These are phyloP conservation scores for Beroe ovata DNA, from an alignment of 37 sponge, comb jelly and placozoan genomes.

Conservation along the genomic window DNA sequence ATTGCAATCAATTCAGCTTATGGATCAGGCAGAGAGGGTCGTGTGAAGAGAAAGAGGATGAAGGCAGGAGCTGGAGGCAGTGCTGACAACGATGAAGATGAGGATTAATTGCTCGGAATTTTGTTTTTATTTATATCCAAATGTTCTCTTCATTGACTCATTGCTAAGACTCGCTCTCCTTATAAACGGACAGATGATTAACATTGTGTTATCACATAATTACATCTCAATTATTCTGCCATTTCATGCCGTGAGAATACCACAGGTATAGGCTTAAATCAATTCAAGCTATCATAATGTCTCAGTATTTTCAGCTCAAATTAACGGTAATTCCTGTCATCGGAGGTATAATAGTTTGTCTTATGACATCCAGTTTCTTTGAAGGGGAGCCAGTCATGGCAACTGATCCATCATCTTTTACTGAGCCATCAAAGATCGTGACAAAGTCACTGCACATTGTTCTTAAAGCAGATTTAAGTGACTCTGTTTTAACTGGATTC, in stretches of 20 bases:
- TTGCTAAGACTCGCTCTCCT: no score
- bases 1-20: conserved; percentile 93
- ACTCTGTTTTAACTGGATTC: conserved; percentile 1
- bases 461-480: conserved; percentile 1
- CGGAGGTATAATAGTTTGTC: neutral
- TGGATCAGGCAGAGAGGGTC: conserved; percentile 89
- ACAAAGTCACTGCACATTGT: conserved; percentile 22
- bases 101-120: conserved; percentile 60
- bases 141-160: neutral
- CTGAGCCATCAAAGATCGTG: neutral
- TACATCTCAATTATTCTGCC: no score
- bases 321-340: neutral
- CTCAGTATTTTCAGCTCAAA: neutral
- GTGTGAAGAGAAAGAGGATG: conserved; percentile 97
- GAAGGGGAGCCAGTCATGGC: neutral
- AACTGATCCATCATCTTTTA: conserved; percentile 29
- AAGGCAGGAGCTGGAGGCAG: conserved; percentile 78
- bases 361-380: neutral
- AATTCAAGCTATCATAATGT: no score
- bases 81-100: conserved; percentile 83
- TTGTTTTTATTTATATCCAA: conserved; percentile 49
- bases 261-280: no score
- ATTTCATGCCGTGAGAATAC: no score
- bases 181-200: no score
- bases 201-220: no score